phyloP scores from a whole-genome alignment of 2,888 invertebrate genomes.

The Standfussiana lucernea region DNA sequence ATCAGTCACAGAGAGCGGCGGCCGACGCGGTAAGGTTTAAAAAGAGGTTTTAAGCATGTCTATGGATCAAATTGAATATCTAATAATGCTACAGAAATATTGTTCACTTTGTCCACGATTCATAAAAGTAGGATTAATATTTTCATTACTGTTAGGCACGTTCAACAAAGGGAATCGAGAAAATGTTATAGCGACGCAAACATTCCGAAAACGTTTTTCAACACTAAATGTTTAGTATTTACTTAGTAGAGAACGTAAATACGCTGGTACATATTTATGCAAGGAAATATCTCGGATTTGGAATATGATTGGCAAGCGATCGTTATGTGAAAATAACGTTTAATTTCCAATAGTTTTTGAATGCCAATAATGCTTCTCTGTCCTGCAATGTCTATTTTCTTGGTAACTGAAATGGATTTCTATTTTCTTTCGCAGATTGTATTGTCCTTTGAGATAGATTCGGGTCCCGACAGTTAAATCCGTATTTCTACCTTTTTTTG shows the following conservation, averaged over 20 bases:
- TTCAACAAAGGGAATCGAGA: constrained; percentile 13
- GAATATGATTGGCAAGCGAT: constrained; percentile 32
- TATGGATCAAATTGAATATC: background rate
- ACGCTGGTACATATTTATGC: constrained; percentile 16
- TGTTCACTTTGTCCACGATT: background rate
- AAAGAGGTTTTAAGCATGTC: background rate
- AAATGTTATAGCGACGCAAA: constrained; percentile 6
- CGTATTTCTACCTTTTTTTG: too few relatives aligned
- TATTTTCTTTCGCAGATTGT: constrained; percentile 5
- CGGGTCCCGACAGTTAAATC: background rate
- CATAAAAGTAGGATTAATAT: constrained; percentile 8
- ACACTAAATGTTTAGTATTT: constrained; percentile 38
- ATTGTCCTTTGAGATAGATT: background rate
- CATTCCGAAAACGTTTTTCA: constrained; percentile 36
- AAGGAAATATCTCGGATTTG: constrained; percentile 14
- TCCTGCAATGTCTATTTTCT: constrained; percentile 6
- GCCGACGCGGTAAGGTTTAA: background rate
- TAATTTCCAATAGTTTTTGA: background rate
- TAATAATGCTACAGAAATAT: background rate
- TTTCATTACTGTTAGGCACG: background rate
- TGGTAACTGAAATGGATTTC: constrained; percentile 2
- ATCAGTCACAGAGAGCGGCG: background rate
- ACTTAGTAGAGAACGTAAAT: constrained; percentile 14
- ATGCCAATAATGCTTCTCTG: background rate
- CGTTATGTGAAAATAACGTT: background rate